phyloP scores from a whole-genome alignment of 2,797 vertebrate species.

The Eulemur mongoz region DNA sequence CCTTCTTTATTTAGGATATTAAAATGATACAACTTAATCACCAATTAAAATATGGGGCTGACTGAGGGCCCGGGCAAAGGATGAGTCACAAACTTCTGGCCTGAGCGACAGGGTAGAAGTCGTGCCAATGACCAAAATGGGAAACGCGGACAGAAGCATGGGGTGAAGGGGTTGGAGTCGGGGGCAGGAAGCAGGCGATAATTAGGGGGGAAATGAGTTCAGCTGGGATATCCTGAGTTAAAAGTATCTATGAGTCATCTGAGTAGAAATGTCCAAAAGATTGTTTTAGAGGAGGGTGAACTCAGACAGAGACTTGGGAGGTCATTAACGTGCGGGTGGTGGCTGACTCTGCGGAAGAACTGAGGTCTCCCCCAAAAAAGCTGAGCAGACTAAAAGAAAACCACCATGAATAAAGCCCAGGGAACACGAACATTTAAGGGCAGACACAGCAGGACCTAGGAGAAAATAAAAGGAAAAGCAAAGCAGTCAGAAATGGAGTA shows the following conservation, averaged over 20 bases:
- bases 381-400: slow-evolving; percentile 29
- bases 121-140: slow-evolving; percentile 6
- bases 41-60: not conserved
- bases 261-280: slow-evolving; percentile 42
- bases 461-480: not conserved
- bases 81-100: slow-evolving; percentile 52
- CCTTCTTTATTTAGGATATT: slow-evolving; percentile 1
- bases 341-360: not conserved
- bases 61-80: not conserved
- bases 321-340: not conserved
- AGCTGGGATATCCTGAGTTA: slow-evolving; percentile 44
- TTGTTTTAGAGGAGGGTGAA: slow-evolving; percentile 9
- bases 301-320: not conserved
- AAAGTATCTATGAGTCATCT: slow-evolving; percentile 61
- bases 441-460: not conserved
- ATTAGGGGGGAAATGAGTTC: slow-evolving; percentile 52
- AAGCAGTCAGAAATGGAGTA: not conserved
- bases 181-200: slow-evolving; percentile 18
- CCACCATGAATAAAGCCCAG: not conserved
- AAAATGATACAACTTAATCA: slow-evolving; percentile 17
- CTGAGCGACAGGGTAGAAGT: not conserved
- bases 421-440: not conserved
- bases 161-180: not conserved
- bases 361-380: not conserved
- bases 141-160: slow-evolving; percentile 7